phyloP scores from a whole-genome alignment of 2,797 vertebrate genomes.

The Okamejei kenojei region DNA sequence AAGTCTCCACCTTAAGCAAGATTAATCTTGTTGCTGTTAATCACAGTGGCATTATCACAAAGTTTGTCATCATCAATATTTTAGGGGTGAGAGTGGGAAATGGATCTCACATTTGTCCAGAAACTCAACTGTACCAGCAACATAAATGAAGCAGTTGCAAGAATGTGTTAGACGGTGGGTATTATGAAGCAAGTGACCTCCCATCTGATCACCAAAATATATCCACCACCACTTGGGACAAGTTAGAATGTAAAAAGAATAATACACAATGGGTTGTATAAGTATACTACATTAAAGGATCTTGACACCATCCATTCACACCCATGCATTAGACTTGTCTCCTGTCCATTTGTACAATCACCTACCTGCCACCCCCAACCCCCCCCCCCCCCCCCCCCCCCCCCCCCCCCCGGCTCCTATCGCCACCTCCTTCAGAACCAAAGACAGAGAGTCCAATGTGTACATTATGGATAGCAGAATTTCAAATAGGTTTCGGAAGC shows the following conservation, averaged over 20 bases:
- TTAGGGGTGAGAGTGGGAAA: background rate
- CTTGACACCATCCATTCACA: background rate
- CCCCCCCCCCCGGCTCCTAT: too few relatives aligned
- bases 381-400: too few relatives aligned
- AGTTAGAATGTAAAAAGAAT: background rate
- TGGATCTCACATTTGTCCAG: background rate
- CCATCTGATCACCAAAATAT: background rate
- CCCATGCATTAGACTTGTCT: background rate
- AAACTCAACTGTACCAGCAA: background rate
- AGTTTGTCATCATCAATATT: background rate
- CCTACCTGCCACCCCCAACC: too few relatives aligned
- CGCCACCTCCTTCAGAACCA: too few relatives aligned
- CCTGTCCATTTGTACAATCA: background rate
- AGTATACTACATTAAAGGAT: background rate
- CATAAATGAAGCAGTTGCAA: background rate
- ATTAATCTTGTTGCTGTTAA: background rate
- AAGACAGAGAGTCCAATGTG: too few relatives aligned
- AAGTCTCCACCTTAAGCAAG: background rate
- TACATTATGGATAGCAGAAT: background rate
- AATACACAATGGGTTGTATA: background rate
- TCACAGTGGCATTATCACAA: background rate
- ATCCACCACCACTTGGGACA: background rate
- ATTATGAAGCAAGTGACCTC: background rate
- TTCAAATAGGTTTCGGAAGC: background rate
- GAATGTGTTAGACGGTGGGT: background rate